These are phyloP conservation scores for Agriopis aurantiaria DNA, from an alignment of 2,888 invertebrate species.

Conservation along the genomic window DNA sequence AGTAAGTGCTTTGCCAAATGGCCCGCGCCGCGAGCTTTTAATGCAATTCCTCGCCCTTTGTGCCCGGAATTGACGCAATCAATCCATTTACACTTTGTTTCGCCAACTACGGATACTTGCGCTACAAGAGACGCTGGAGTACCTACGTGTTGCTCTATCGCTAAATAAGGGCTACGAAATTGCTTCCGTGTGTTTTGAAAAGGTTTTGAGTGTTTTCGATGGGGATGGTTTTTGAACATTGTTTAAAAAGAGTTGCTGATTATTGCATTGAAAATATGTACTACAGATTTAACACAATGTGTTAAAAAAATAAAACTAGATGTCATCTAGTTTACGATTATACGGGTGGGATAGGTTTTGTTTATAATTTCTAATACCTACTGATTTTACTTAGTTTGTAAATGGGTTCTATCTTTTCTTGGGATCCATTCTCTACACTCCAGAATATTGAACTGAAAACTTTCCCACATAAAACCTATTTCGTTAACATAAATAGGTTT, in stretches of 20 bases:
- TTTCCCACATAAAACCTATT: background rate
- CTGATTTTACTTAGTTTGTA: too few relatives aligned
- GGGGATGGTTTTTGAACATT: background rate
- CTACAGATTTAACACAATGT: too few relatives aligned
- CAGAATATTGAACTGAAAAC: background rate
- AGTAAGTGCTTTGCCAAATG: conserved; percentile 85
- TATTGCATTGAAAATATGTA: too few relatives aligned
- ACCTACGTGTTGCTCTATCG: conserved; percentile 46
- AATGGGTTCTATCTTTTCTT: too few relatives aligned
- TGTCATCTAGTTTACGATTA: too few relatives aligned
- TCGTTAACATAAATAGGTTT: background rate
- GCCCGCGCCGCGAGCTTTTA: conserved; percentile 84
- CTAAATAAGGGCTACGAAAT: conserved; percentile 66
- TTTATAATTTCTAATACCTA: too few relatives aligned
- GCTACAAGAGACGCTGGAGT: conserved; percentile 43
- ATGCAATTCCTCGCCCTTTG: conserved; percentile 85
- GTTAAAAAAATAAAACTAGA: too few relatives aligned
- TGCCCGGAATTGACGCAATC: conserved; percentile 85
- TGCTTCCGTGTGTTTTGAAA: conserved; percentile 55
- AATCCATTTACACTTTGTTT: conserved; percentile 87
- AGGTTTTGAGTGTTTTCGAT: background rate
- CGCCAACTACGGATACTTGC: conserved; percentile 72
- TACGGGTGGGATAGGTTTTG: too few relatives aligned
- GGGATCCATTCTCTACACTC: too few relatives aligned
- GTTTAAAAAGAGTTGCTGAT: conserved; percentile 10